A percentile compares a stretch with the other conserved stretches of the same genome.
phyloP scores from a whole-genome alignment of 2,888 invertebrate species.

The Drosophila suboccidentalis region DNA sequence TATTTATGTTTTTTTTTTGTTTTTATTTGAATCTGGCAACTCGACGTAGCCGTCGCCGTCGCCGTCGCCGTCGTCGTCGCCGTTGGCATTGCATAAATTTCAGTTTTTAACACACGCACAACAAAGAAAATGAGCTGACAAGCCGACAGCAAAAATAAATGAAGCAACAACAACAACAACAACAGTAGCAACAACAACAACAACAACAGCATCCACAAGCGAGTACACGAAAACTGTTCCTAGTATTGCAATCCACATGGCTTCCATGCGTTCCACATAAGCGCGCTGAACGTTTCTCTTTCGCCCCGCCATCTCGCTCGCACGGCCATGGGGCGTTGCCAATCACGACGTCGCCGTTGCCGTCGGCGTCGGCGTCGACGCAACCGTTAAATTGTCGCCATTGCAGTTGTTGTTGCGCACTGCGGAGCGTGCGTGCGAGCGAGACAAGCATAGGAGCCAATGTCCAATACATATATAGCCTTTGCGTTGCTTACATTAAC shows the following conservation, averaged over 20 bases:
- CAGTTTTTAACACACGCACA: constrained; percentile 59
- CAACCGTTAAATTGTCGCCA: constrained; percentile 73
- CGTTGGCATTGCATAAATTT: constrained; percentile 76
- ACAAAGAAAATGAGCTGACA: constrained; percentile 61
- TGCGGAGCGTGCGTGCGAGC: constrained; percentile 51
- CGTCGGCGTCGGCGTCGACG: constrained; percentile 45
- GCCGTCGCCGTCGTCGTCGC: constrained; percentile 3
- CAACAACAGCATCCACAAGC: constrained; percentile 1
- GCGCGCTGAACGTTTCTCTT: background rate
- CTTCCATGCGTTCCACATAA: constrained; percentile 51
- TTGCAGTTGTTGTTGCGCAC: constrained; percentile 65
- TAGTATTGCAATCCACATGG: constrained; percentile 50
- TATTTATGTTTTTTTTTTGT: constrained; percentile 3
- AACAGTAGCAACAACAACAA: constrained; percentile 3
- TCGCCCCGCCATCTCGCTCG: constrained; percentile 45
- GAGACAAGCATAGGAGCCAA: constrained; percentile 39
- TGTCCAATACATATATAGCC: constrained; percentile 21
- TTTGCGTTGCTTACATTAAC: constrained; percentile 68
- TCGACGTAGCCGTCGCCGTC: constrained; percentile 5
- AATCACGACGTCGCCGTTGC: constrained; percentile 42
- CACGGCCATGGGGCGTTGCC: constrained; percentile 44
- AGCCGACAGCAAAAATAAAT: constrained; percentile 35
- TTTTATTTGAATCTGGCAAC: constrained; percentile 32
- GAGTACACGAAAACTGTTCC: constrained; percentile 57
- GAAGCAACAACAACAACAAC: constrained; percentile 1